Percentiles rank a stretch among this genome's conserved stretches.
Evolutionary conservation across 2,888 invertebrate genomes (phyloP).

Genomic region (Acronicta psi): DNA sequence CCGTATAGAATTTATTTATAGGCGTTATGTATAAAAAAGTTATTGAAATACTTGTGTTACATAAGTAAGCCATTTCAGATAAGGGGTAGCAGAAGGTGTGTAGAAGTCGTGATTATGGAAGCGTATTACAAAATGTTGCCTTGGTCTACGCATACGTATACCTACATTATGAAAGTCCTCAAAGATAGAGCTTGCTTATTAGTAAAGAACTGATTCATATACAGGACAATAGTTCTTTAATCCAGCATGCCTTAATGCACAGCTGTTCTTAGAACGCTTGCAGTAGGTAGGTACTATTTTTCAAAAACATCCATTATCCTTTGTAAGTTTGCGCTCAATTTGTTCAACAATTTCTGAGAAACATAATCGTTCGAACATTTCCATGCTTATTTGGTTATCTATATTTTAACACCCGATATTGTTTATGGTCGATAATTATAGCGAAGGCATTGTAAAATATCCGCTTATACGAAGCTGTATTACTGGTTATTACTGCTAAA

Average conservation of each 20-base stretch:
- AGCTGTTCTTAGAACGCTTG: constrained; percentile 5
- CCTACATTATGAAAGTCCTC: too few species aligned
- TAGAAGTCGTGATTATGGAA: constrained; percentile 8
- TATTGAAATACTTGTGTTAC: constrained; percentile 27
- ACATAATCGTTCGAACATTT: constrained; percentile 25
- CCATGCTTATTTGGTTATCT: constrained; percentile 15
- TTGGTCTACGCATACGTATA: too few species aligned
- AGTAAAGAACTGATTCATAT: not conserved
- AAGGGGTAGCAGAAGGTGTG: constrained; percentile 10
- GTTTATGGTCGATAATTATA: constrained; percentile 42
- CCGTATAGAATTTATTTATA: constrained; percentile 36
- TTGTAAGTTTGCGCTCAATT: constrained; percentile 27
- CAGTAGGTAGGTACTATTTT: too few species aligned
- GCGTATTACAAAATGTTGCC: constrained; percentile 1
- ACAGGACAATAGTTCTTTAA: constrained; percentile 13
- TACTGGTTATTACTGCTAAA: constrained; percentile 21
- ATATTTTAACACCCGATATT: constrained; percentile 29
- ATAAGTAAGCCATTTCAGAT: constrained; percentile 34
- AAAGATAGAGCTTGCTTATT: not conserved
- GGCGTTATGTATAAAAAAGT: constrained; percentile 23
- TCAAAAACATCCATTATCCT: constrained; percentile 20
- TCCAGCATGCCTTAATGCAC: not conserved
- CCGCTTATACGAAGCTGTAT: constrained; percentile 15
- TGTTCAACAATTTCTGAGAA: constrained; percentile 38
- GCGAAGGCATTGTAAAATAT: constrained; percentile 17